Base-by-base conservation (phyloP, 2,797 vertebrate species). In the Australoheros facetus region DNA sequence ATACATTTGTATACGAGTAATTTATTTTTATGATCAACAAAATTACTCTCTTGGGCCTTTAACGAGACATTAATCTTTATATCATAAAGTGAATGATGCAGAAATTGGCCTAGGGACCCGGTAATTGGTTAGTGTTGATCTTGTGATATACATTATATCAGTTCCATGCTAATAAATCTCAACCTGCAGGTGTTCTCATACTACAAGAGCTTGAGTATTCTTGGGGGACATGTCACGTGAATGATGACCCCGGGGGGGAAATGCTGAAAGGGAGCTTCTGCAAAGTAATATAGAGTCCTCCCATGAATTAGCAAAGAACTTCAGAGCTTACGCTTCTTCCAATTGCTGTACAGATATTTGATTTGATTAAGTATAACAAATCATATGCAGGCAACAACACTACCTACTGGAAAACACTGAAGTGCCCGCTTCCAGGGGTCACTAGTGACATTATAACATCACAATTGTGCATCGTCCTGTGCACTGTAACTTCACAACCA, bases 271-370 rank as follows among this genome's bases (percentile, higher is more conserved):
- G 39, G 79, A 78, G 82, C 59, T 90, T 91, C 84, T 80, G 73
- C 64, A 7, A 56, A 77, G 87, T 90, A 85, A 91, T 90, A 86
- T 88, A 87, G 78, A 82, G 71, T 54, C 57, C 76, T n/a, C 56
- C 59, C 14, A 48, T 51, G 83, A 82, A 88, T 81, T 80, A 90
- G 82, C 51, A 62, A 58, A 84, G 42, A 69, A 75, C 75, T 64
- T 56, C 55, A 12, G 37, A 56, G 75, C 37, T 72, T 14, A 10
- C 75, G 60, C 56, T 78, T 72, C 88, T 88, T 93, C 92, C 89
- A 91, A 87, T 84, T 87, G 87, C 81, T 19, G 48, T 88, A 95
- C 94, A 80, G 94, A 95, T 95, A 94, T 92, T 91, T 82, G 85
- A 93, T 90, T 94, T 91, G 85, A 91, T 93, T 89, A 89, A 86